Evolutionary conservation across 2,888 invertebrate species (phyloP), one percentile per base, ranked within the genome.

Genomic region (Xestoiulus laeticollis): DNA sequence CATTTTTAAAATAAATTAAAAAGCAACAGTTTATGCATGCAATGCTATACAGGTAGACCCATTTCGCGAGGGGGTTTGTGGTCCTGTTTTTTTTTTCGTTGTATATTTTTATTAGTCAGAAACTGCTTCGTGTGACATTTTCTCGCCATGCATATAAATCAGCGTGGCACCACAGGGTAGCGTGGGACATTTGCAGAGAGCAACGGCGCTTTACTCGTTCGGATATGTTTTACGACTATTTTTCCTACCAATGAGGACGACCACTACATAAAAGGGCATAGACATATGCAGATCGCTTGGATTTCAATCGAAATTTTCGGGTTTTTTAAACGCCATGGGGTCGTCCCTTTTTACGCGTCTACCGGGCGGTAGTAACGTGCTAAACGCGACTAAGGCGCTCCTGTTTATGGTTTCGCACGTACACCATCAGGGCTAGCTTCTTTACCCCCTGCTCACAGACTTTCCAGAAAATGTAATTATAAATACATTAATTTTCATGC

Each of bases 81-180:
- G 59, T 59, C n/a, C n/a, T 59, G n/a, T 59, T 59, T 59, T 59
- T 48, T 48, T 48, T 48, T 48, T 48, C 16, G 8, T 48, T 48
- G 3, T 16, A 48, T 48, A 48, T 59, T 59, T 68, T 26, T 26
- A 10, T 68, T 68, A 26, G 68, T 68, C 68, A 68, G 68, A 68
- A 68, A 68, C 68, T 68, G 10, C 68, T 68, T 68, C 68, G 68
- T 68, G 68, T 68, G 68, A 68, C 68, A 68, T 68, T 68, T 68
- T 68, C 68, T 68, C 26, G 59, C 68, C 5, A 26, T 26, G 68
- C 68, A 68, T 68, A 68, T 68, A 68, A 68, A 68, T 68, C 26
- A 68, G 68, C 26, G 22, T 68, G 22, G 68, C 68, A 0, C 68
- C n/a, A 22, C 68, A 26, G 68, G 68, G 68, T 68, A 68, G 68